A percentile compares a stretch with the other conserved stretches of the same genome.
phyloP scores from a whole-genome alignment of 2,113 vertebrate species.

The Amazona guildingii region DNA sequence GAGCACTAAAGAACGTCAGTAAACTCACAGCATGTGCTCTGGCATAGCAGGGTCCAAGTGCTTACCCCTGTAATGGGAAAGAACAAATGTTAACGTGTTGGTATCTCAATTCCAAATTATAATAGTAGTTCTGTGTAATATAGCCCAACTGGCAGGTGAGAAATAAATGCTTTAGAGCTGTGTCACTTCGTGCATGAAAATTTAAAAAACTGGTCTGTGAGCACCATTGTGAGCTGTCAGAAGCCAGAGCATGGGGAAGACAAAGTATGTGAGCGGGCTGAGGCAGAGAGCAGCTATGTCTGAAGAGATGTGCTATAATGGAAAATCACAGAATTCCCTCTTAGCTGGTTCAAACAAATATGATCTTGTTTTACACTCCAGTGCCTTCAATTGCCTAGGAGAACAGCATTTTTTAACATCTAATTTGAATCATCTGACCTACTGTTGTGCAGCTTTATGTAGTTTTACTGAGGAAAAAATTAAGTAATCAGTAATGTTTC shows the following conservation, averaged over 20 bases:
- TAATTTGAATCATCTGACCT: neutral
- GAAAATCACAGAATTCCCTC: neutral
- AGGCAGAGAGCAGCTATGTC: neutral
- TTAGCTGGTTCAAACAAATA: neutral
- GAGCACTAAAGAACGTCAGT: neutral
- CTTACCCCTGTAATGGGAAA: neutral
- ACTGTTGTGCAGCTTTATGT: neutral
- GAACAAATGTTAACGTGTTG: neutral
- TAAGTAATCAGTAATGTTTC: neutral
- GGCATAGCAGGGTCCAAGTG: neutral
- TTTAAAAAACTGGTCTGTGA: neutral
- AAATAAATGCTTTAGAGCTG: neutral
- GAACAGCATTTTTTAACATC: constrained; percentile 2
- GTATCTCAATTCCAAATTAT: neutral
- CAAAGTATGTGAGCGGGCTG: neutral
- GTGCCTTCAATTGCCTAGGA: neutral
- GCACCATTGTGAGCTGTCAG: neutral
- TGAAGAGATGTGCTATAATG: neutral
- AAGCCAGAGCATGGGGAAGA: neutral
- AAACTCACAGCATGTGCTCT: neutral
- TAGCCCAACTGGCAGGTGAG: neutral
- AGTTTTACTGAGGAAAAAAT: constrained; percentile 1
- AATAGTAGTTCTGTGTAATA: too few relatives aligned
- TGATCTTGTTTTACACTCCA: neutral
- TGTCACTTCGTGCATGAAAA: neutral